Evolutionary conservation across 2,888 invertebrate species (phyloP), one percentile per base, ranked within the genome.

Genomic region (Metalampra italica): DNA sequence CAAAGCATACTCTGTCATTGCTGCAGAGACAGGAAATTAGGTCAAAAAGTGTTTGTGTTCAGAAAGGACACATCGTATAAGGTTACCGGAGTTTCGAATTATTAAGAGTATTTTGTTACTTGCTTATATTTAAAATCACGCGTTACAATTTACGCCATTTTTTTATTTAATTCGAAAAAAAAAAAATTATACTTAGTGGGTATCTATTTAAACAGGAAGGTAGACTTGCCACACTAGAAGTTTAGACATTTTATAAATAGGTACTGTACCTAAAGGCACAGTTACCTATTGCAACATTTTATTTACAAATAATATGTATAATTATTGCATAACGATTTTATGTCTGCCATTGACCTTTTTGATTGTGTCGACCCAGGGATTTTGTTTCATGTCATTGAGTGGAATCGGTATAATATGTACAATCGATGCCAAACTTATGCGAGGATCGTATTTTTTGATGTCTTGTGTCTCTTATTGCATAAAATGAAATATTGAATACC

Each of bases 391-490:
- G n/a, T 42, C 42, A 50, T 50, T 54, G 9, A 56, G 53, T 53
- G 50, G 52, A 55, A 45, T 57, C 54, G 60, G 55, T 55, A 50
- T 54, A 22, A 22, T 22, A 22, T 22, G 47, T 58, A 56, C 56
- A 68, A 72, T 68, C 53, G 60, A 68, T 73, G 66, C 59, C 66
- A 71, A 70, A 73, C 64, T 60, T 71, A 66, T 70, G 66, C 50
- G 52, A 55, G 52, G 48, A 52, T 56, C 55, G 49, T 57, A 59
- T 59, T 55, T 47, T 50, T 52, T 49, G 52, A 64, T 69, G 61
- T 72, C 65, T 53, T 64, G 70, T 71, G 50, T 47, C 47, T 51
- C 38, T 46, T 45, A 49, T 59, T 60, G 57, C 59, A 59, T 56
- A 59, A 66, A 48, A 41, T 15, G 7, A n/a, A 22, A 41, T 41